Percentiles rank a stretch among this genome's conserved stretches.
These are phyloP conservation scores for Temnopleurus reevesii DNA, from an alignment of 53 echinoderm and acorn worm species.

Conservation along the genomic window DNA sequence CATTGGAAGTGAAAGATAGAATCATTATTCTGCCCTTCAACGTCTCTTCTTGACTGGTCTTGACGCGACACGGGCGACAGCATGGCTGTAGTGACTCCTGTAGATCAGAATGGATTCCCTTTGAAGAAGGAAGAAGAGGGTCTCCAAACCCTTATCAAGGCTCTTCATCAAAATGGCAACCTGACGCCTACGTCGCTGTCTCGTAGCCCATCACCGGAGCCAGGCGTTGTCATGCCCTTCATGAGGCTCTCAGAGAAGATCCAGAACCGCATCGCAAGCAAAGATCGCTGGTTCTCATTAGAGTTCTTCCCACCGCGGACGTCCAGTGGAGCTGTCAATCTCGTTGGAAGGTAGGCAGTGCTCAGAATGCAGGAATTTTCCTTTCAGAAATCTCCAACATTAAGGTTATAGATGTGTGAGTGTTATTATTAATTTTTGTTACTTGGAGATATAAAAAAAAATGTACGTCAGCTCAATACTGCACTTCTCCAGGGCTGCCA, in stretches of 20 bases:
- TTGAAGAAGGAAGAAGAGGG: not conserved
- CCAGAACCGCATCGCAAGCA: conserved; percentile 69
- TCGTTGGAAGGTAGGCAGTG: conserved; percentile 78
- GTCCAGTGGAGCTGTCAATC: conserved; percentile 92
- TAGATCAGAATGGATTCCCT: conserved; percentile 39
- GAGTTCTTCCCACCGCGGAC: conserved; percentile 99
- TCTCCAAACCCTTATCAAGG: not conserved
- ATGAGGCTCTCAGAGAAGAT: conserved; percentile 85
- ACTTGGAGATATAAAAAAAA: too few relatives aligned
- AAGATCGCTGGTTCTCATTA: conserved; percentile 90
- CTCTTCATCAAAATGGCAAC: conserved; percentile 17
- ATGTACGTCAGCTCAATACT: too few relatives aligned
- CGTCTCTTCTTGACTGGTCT: too few relatives aligned
- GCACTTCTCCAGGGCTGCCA: too few relatives aligned
- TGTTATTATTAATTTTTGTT: too few relatives aligned
- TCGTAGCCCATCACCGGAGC: conserved; percentile 82
- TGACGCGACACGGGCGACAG: too few relatives aligned
- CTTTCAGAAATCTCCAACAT: too few relatives aligned
- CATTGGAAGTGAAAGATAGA: not conserved
- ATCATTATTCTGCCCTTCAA: not conserved
- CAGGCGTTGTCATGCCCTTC: conserved; percentile 31
- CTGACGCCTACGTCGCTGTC: conserved; percentile 62
- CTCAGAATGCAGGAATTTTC: too few relatives aligned
- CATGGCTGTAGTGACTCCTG: conserved; percentile 51
- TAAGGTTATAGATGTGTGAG: too few relatives aligned